phyloP scores from a whole-genome alignment of 2,888 invertebrate species.

The Ornithoptera alexandrae region DNA sequence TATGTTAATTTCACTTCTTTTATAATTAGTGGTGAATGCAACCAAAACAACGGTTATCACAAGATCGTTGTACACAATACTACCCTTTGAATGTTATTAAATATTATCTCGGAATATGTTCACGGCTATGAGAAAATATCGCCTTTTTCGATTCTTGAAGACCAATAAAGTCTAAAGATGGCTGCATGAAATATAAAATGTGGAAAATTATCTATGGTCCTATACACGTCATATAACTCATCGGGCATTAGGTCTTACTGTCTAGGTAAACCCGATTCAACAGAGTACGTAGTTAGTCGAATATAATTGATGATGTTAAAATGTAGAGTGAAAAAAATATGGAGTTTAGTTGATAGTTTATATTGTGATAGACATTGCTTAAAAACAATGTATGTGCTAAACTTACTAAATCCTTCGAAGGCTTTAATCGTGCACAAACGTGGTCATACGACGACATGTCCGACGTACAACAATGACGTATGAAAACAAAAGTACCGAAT shows the following conservation, averaged over 20 bases:
- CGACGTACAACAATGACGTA: neutral
- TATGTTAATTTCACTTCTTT: constrained; percentile 29
- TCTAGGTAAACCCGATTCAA: constrained; percentile 1
- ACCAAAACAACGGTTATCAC: constrained; percentile 30
- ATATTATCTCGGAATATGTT: constrained; percentile 10
- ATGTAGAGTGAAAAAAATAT: constrained; percentile 33
- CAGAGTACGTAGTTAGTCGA: constrained; percentile 3
- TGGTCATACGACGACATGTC: constrained; percentile 46
- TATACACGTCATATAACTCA: neutral
- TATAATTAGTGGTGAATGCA: constrained; percentile 26
- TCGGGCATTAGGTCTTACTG: neutral
- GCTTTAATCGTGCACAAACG: constrained; percentile 73
- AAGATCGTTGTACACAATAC: constrained; percentile 59
- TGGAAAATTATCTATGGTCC: neutral
- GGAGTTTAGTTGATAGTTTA: constrained; percentile 59
- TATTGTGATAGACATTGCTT: constrained; percentile 71
- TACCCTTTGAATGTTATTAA: constrained; percentile 38
- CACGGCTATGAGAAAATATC: no score
- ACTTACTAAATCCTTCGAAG: constrained; percentile 52
- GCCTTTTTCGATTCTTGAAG: no score
- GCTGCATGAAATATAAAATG: neutral
- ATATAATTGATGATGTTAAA: constrained; percentile 11
- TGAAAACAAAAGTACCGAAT: neutral
- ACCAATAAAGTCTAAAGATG: neutral
- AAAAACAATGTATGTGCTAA: constrained; percentile 51